Base-by-base conservation (phyloP, 2,888 invertebrate genomes). In the Drosophila nr. perissopoda region DNA sequence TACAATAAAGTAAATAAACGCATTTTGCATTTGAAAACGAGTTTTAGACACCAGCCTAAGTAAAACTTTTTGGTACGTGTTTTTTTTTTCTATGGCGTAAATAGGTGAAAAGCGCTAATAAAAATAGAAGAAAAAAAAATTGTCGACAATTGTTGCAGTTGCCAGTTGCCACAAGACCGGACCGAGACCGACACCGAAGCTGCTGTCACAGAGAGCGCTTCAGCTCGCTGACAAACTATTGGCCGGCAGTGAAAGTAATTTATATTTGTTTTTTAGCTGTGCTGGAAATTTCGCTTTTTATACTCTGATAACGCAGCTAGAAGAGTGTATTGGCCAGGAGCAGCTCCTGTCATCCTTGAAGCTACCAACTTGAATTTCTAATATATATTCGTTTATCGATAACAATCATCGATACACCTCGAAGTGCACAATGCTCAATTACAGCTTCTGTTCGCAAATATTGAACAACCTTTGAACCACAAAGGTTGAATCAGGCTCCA, bases 241-340 rank as follows among this genome's bases (percentile, higher is more conserved):
- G 56, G 74, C 74, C 68, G 76, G 67, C 74, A 87, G 86, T 87
- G 86, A 87, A 87, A 87, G 86, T 87, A 88, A 87, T 87, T 85
- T 82, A 85, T 81, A 82, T 85, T 80, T 76, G 62, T 74, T 52
- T 62, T 62, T 40, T 61, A 42, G 40, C 31, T 62, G 68, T 74
- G 74, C 65, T 82, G 46, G 6, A 73, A 70, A 66, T 83, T 84
- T 84, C 79, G 86, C 80, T 81, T 85, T 83, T 74, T 59, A 53
- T 79, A 49, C 49, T 27, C 27, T 49, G 18, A 46, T 46, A 25
- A 46, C 16, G 25, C 46, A 13, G 46, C 25, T 16, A 16, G 16
- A 16, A 16, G 46, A 46, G 46, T 16, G 16, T 46, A 46, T 25
- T 8, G 25, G 25, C 16, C 6, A 2, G 21, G 4, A 16, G 4